phyloP scores from a whole-genome alignment of 2,888 invertebrate species.

The Ectemnius continuus region DNA sequence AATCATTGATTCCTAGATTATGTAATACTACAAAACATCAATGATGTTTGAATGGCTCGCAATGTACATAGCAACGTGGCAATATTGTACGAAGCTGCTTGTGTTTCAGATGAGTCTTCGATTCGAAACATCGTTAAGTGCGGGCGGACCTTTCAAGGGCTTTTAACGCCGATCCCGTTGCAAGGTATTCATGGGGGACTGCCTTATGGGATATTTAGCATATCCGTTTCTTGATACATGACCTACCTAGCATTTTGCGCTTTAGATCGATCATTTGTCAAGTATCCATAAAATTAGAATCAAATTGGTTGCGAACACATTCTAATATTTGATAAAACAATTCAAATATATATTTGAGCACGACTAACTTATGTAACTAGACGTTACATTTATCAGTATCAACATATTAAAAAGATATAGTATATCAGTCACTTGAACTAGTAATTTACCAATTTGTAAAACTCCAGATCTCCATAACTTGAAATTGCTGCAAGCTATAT shows the following conservation, averaged over 20 bases:
- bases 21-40: constrained; percentile 55
- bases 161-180: constrained; percentile 77
- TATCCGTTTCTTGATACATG: constrained; percentile 52
- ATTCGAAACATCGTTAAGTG: constrained; percentile 75
- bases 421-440: too few relatives aligned
- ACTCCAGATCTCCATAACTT: not conserved
- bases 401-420: too few relatives aligned
- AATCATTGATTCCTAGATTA: constrained; percentile 25
- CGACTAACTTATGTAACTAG: too few relatives aligned
- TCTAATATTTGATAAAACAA: constrained; percentile 14
- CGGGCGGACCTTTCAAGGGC: constrained; percentile 75
- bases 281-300: too few relatives aligned
- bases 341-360: too few relatives aligned
- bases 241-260: constrained; percentile 27
- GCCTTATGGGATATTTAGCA: constrained; percentile 75
- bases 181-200: constrained; percentile 78
- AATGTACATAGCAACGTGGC: constrained; percentile 49
- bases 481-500: constrained; percentile 8
- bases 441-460: too few relatives aligned
- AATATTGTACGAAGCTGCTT: constrained; percentile 77
- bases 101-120: constrained; percentile 78
- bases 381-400: too few relatives aligned
- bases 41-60: constrained; percentile 66
- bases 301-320: constrained; percentile 39
- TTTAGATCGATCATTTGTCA: constrained; percentile 15